Evolutionary conservation across 2,113 vertebrate genomes (phyloP), one percentile per base, ranked within the genome.

Genomic region (Mesembrinibis cayennensis): DNA sequence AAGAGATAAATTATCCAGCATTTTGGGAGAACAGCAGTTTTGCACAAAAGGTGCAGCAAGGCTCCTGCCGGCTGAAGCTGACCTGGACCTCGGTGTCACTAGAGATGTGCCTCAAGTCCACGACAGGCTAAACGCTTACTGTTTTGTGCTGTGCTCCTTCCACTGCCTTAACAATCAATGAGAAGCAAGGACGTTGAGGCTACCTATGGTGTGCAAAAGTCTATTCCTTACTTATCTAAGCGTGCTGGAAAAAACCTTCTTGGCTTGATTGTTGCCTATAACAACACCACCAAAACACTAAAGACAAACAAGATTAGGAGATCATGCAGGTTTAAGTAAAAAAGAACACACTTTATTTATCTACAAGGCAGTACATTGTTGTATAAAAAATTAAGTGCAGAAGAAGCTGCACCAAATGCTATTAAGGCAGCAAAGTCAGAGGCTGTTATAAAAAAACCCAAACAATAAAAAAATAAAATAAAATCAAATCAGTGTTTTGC

Each of bases 281-380:
- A 91, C 82, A 78, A 27, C 29, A 77, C 22, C 0, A 7, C 71
- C 88, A 70, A 91, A 94, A 95, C 62, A 82, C 23, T 42, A 40
- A 83, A 84, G n/a, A 38, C 27, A 81, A 93, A 83, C 69, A 89
- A 74, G 93, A 80, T 92, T 55, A 87, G 84, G 82, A 98, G 82
- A 95, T 72, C 82, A 52, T 9, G 62, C 19, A 16, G 50, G 92
- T 93, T 90, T 98, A 97, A 94, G 96, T 97, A 98, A 97, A 98
- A 97, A 98, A 97, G 98, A 98, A 97, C 98, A 99, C 98, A 98
- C 99, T 99, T 99, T 99, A 99, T 99, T 99, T 98, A 97, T 97
- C 98, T 98, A 99, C 98, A 98, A 98, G 99, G 99, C 99, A 99
- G 99, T 99, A 99, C 98, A 98, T 97, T 94, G 87, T 98, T 97